Base-by-base conservation (phyloP, 2,888 invertebrate species). In the Octonoba sinensis region DNA sequence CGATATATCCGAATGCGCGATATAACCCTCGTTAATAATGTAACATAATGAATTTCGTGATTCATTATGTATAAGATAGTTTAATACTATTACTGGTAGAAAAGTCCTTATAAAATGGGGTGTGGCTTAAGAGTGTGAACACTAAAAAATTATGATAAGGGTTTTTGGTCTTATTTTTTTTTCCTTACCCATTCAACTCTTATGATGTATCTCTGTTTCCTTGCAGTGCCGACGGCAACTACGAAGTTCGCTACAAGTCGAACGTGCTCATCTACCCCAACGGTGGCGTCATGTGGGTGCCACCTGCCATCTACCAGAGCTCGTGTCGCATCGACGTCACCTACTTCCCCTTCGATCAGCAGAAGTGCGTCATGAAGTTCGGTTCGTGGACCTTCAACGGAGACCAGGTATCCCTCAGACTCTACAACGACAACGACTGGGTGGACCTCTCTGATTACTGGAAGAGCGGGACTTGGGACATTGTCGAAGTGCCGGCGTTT, bases 321-420 rank as follows among this genome's bases (percentile, higher is more conserved):
- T 98, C 98, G 77, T 99, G 99, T 90, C 97, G 97, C 36, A 99
- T 99, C 88, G 98, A 99, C 90, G 99, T 99, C 84, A 96, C 97
- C 85, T 99, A 97, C 89, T 99, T 99, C 88, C 99, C 99, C 11
- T 99, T 99, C 90, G 99, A 99, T 90, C 97, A 99, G 89, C 99
- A 99, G 91, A 95, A 95, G 12, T 99, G 99, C 89, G 96, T 97
- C 86, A 99, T 99, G 97, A 99, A 99, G 90, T 99, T 99, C 87
- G 99, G 99, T 57, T 97, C 96, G 8, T 97, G 97, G 97, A 97
- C 97, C 1, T 97, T 97, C 89, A 97, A 97, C 87, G 96, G 97
- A 22, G 96, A 97, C 89, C 97, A 98, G 91, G 97, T 98, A 66
- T 96, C 96, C 16, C 91, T 98, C 84, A 95, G 96, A 15, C 90